These are phyloP conservation scores for Notodonta ziczac DNA, from an alignment of 2,888 invertebrate species.

Conservation along the genomic window DNA sequence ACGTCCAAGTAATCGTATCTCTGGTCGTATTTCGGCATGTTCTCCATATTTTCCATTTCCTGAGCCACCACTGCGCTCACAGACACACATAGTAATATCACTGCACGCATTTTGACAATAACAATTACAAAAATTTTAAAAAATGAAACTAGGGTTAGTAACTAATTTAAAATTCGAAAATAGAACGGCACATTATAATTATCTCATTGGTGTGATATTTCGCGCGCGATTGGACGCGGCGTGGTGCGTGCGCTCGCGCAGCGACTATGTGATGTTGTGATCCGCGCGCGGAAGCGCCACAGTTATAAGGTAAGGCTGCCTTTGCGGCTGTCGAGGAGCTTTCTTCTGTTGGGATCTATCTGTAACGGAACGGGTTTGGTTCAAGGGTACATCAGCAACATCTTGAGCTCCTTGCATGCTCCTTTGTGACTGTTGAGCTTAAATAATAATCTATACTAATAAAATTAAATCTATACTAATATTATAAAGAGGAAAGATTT, in stretches of 20 bases:
- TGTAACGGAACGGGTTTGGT: constrained; percentile 28
- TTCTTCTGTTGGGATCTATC: constrained; percentile 37
- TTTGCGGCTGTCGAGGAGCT: constrained; percentile 31
- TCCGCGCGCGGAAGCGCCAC: constrained; percentile 36
- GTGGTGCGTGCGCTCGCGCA: constrained; percentile 55
- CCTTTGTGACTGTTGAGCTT: background rate
- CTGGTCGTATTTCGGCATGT: constrained; percentile 76
- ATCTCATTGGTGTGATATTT: constrained; percentile 18
- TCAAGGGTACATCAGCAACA: constrained; percentile 19
- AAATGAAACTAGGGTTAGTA: constrained; percentile 4
- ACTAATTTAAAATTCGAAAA: constrained; percentile 1
- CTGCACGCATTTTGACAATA: constrained; percentile 59
- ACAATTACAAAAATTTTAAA: constrained; percentile 6
- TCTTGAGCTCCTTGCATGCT: background rate
- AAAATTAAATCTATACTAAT: too few relatives aligned
- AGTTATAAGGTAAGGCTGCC: constrained; percentile 38
- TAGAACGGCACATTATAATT: constrained; percentile 18
- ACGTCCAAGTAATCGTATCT: constrained; percentile 89
- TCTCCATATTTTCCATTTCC: constrained; percentile 59
- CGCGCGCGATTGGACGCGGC: constrained; percentile 36
- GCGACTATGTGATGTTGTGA: constrained; percentile 48
- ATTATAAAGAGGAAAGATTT: too few relatives aligned
- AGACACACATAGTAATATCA: constrained; percentile 62
- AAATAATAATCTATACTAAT: too few relatives aligned
- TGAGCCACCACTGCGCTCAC: constrained; percentile 60